Percentiles rank a stretch among this genome's conserved stretches.
phyloP scores from a whole-genome alignment of 2,797 vertebrate genomes.

The Syngnathus rostellatus region DNA sequence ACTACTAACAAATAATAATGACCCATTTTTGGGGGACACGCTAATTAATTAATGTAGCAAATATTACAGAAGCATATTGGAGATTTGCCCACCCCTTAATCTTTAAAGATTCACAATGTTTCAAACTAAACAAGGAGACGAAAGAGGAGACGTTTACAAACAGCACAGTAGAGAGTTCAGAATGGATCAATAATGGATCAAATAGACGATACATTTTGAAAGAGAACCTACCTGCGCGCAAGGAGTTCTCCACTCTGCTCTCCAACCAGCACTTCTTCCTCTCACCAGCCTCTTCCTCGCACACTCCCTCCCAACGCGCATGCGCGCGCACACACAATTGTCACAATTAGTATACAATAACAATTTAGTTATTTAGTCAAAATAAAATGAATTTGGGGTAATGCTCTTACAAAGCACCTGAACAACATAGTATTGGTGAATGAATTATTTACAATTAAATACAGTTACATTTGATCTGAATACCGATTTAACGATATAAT shows the following conservation, averaged over 20 bases:
- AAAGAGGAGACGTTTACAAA: background rate
- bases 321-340: background rate
- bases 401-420: too few species aligned
- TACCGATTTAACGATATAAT: too few species aligned
- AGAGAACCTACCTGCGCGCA: constrained; percentile 1
- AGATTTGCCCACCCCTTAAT: background rate
- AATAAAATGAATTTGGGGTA: background rate
- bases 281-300: constrained; percentile 17
- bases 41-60: background rate
- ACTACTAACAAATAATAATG: background rate
- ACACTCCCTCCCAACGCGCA: background rate
- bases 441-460: background rate
- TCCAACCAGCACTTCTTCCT: constrained; percentile 13
- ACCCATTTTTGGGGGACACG: background rate
- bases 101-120: background rate
- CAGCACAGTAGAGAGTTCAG: background rate
- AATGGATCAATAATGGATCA: background rate
- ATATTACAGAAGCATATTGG: background rate
- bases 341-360: too few species aligned
- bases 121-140: too few species aligned
- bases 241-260: constrained; percentile 25
- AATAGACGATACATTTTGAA: background rate
- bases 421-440: too few species aligned
- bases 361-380: too few species aligned
- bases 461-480: background rate